Percentiles rank a stretch among this genome's conserved stretches.
These are phyloP conservation scores for Lethocerus indicus DNA, from an alignment of 1,140 invertebrate genomes.

Conservation along the genomic window DNA sequence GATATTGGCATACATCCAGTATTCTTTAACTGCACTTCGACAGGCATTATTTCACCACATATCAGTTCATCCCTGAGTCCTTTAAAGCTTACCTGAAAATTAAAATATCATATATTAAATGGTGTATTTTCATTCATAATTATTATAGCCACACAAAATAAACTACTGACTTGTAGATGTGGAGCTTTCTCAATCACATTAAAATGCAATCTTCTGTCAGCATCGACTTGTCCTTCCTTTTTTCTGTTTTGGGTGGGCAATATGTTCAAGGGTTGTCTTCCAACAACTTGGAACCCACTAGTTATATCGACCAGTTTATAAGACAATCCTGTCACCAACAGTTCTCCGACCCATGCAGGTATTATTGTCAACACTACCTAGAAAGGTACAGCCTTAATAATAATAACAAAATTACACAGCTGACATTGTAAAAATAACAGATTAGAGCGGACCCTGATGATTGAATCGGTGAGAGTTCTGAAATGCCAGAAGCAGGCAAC, in stretches of 20 bases:
- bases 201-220: conserved; percentile 21
- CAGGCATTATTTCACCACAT: conserved; percentile 49
- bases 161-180: conserved; percentile 41
- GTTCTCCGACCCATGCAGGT: conserved; percentile 17
- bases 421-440: conserved; percentile 13
- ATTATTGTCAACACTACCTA: conserved; percentile 18
- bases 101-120: conserved; percentile 9
- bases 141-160: conserved; percentile 1
- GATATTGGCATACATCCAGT: conserved; percentile 43
- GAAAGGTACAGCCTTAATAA: conserved; percentile 12
- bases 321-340: conserved; percentile 17
- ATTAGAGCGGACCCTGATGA: no score
- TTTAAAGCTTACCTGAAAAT: conserved; percentile 41
- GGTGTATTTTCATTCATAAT: neutral
- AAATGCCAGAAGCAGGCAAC: no score
- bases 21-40: conserved; percentile 50
- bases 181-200: conserved; percentile 26
- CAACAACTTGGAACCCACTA: conserved; percentile 20
- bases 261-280: conserved; percentile 26
- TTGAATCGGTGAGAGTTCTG: no score
- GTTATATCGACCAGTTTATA: conserved; percentile 20
- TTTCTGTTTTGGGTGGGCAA: conserved; percentile 6
- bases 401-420: neutral
- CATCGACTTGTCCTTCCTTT: no score
- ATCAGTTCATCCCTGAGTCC: conserved; percentile 48